phyloP scores from a whole-genome alignment of 2,113 vertebrate genomes.

The Tapirus terrestris region DNA sequence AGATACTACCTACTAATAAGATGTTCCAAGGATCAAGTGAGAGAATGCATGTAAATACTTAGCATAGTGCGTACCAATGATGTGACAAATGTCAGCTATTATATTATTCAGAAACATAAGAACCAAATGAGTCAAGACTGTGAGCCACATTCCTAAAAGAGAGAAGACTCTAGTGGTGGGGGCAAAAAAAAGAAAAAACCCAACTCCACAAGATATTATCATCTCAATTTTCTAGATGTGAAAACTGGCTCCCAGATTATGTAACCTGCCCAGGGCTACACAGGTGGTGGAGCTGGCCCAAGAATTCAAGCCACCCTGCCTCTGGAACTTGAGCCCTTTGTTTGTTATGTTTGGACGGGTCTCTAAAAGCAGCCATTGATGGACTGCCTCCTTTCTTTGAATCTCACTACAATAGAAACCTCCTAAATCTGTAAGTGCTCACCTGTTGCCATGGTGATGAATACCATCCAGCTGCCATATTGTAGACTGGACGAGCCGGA shows the following conservation, averaged over 20 bases:
- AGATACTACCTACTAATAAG: accelerated
- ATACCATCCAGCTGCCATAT: constrained; percentile 90
- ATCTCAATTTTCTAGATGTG: background rate
- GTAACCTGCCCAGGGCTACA: background rate
- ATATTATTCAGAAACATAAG: background rate
- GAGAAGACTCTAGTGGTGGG: accelerated
- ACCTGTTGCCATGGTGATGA: constrained; percentile 97
- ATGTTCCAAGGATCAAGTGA: background rate
- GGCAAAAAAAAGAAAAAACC: background rate
- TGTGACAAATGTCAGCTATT: background rate
- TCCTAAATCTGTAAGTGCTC: background rate
- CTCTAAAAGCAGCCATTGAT: accelerated
- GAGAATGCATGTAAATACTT: background rate
- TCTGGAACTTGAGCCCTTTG: background rate
- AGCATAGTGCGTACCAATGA: background rate
- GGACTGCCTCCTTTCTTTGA: background rate
- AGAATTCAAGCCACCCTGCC: accelerated
- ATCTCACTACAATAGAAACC: too few relatives aligned
- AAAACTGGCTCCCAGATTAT: background rate
- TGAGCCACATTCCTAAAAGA: background rate
- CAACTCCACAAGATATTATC: background rate
- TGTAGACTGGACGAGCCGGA: constrained; percentile 78
- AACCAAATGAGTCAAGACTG: background rate
- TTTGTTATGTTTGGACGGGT: background rate
- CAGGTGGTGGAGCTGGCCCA: background rate